phyloP scores from a whole-genome alignment of 2,113 vertebrate genomes.

The Acanthochromis polyacanthus region DNA sequence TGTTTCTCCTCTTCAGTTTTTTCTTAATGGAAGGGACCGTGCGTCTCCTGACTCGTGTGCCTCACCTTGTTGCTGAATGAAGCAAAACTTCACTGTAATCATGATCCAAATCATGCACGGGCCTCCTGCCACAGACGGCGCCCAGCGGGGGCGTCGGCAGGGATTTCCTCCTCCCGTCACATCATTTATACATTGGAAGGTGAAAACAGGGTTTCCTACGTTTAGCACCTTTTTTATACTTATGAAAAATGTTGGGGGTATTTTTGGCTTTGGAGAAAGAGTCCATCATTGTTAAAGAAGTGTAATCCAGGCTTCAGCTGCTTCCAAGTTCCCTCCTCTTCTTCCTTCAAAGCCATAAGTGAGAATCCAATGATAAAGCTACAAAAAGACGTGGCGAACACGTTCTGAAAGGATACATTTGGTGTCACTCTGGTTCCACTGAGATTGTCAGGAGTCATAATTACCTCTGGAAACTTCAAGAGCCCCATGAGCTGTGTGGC shows the following conservation, averaged over 20 bases:
- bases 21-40: conserved; percentile 18
- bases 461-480: conserved; percentile 27
- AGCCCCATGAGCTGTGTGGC: conserved; percentile 11
- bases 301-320: conserved; percentile 2
- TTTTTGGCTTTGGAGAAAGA: conserved; percentile 8
- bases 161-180: conserved; percentile 47
- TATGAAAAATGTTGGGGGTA: background rate
- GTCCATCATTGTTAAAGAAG: background rate
- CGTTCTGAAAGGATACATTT: background rate
- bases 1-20: fast-evolving
- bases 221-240: conserved; percentile 32
- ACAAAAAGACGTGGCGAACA: background rate
- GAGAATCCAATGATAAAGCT: background rate
- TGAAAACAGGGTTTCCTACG: conserved; percentile 57
- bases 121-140: conserved; percentile 19
- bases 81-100: conserved; percentile 47
- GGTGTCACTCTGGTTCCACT: conserved; percentile 13
- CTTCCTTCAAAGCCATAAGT: conserved; percentile 26
- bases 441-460: conserved; percentile 26
- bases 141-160: conserved; percentile 39
- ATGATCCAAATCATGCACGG: conserved; percentile 14
- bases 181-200: conserved; percentile 6
- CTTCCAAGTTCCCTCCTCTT: conserved; percentile 9
- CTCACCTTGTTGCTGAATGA: conserved; percentile 58
- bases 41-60: conserved; percentile 58